These are phyloP conservation scores for Zapornia atra DNA, from an alignment of 2,113 vertebrate genomes.

Conservation along the genomic window DNA sequence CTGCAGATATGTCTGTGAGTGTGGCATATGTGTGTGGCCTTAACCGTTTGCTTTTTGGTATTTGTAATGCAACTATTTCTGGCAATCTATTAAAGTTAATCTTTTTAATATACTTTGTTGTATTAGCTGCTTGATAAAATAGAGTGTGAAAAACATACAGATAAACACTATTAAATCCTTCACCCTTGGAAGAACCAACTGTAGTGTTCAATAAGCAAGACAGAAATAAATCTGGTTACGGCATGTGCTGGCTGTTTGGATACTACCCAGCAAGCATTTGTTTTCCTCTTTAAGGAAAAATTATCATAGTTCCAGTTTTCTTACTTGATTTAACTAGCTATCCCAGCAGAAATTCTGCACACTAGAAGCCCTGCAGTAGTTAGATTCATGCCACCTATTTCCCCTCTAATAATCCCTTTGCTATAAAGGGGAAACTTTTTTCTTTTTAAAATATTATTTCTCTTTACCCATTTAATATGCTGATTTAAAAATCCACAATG, in stretches of 20 bases:
- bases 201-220: not conserved
- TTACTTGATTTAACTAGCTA: not conserved
- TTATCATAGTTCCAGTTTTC: not conserved
- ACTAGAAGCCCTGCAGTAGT: not conserved
- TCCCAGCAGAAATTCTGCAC: not conserved
- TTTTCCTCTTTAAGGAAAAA: not conserved
- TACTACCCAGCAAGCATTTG: not conserved
- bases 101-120: not conserved
- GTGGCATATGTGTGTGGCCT: not conserved
- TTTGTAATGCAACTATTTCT: not conserved
- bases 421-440: not conserved
- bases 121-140: slow-evolving; percentile 4
- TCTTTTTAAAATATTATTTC: not conserved
- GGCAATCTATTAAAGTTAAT: not conserved
- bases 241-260: not conserved
- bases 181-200: not conserved
- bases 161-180: not conserved
- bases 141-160: not conserved
- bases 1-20: not conserved
- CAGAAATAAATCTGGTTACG: not conserved
- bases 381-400: not conserved
- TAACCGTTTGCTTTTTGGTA: not conserved
- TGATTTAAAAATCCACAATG: not conserved
- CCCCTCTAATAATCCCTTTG: not conserved
- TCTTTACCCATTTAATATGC: not conserved